Conservation (phyloP, 2,888 invertebrate species). For the Synanthedon vespiformis region DNA sequence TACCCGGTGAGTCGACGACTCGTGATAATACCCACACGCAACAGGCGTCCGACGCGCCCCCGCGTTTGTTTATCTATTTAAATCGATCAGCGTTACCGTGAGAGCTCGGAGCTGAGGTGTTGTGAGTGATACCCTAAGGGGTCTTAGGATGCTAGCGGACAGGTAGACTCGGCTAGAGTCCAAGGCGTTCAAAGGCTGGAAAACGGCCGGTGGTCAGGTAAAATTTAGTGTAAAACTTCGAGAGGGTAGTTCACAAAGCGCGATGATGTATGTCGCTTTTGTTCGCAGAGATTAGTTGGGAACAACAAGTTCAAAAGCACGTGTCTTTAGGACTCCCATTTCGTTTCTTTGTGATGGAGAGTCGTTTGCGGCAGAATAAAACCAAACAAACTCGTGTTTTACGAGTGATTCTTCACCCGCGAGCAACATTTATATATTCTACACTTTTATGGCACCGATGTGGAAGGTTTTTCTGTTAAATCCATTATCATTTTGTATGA, state of each 20-base stretch:
- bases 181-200: constrained; percentile 9
- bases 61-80: constrained; percentile 39
- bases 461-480: constrained; percentile 3
- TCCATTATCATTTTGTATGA: background rate
- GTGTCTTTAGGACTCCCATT: background rate
- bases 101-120: constrained; percentile 52
- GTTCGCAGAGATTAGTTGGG: background rate
- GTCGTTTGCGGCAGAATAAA: constrained; percentile 32
- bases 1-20: constrained; percentile 53
- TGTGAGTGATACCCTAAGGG: constrained; percentile 34
- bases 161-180: constrained; percentile 9
- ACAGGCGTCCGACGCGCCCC: constrained; percentile 55
- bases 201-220: constrained; percentile 23
- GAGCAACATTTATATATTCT: background rate
- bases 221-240: constrained; percentile 5
- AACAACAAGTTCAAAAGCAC: background rate
- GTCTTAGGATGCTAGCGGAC: background rate
- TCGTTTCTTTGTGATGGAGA: background rate
- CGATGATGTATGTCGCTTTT: background rate
- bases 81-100: constrained; percentile 18
- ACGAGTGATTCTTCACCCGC: constrained; percentile 26
- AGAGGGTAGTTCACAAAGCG: background rate
- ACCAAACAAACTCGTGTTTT: constrained; percentile 29
- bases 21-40: constrained; percentile 22
- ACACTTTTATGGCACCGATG: background rate